Conservation (phyloP, 2,113 vertebrate species). For the Cricetomys ansorgei region DNA sequence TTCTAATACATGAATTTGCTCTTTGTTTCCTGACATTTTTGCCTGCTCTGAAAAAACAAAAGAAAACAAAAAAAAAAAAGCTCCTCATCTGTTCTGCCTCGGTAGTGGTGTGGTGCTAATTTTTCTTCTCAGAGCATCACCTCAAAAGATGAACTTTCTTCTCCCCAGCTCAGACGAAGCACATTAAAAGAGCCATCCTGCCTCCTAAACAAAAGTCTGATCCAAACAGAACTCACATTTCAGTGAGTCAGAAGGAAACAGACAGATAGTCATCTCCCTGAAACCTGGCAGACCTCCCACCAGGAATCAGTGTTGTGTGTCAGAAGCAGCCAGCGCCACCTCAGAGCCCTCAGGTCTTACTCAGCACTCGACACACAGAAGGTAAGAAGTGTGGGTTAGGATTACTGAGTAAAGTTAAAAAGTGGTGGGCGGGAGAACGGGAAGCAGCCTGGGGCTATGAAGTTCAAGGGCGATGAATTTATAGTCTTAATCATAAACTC, state of each 20-base stretch:
- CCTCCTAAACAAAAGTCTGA: constrained; percentile 45
- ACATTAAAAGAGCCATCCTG: neutral
- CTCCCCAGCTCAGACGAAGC: constrained; percentile 42
- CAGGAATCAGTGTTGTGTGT: constrained; percentile 26
- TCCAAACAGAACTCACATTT: constrained; percentile 67
- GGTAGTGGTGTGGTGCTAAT: neutral
- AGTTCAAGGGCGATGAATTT: neutral
- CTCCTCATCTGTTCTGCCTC: neutral
- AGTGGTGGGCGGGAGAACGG: constrained; percentile 34
- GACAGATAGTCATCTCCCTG: constrained; percentile 64
- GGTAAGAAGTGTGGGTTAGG: neutral
- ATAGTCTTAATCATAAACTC: neutral
- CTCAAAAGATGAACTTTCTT: neutral
- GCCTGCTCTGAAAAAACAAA: constrained; percentile 30
- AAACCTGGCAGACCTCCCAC: constrained; percentile 65
- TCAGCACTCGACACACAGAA: neutral
- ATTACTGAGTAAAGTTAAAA: constrained; percentile 34
- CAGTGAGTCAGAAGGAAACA: constrained; percentile 78
- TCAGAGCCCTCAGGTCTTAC: constrained; percentile 39
- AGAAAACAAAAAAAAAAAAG: neutral
- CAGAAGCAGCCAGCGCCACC: constrained; percentile 2
- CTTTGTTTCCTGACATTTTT: neutral
- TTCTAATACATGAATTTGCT: neutral
- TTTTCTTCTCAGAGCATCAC: constrained; percentile 34
- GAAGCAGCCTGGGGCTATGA: neutral